These are phyloP conservation scores for Chorisops tibialis DNA, from an alignment of 2,888 invertebrate species.

Conservation along the genomic window DNA sequence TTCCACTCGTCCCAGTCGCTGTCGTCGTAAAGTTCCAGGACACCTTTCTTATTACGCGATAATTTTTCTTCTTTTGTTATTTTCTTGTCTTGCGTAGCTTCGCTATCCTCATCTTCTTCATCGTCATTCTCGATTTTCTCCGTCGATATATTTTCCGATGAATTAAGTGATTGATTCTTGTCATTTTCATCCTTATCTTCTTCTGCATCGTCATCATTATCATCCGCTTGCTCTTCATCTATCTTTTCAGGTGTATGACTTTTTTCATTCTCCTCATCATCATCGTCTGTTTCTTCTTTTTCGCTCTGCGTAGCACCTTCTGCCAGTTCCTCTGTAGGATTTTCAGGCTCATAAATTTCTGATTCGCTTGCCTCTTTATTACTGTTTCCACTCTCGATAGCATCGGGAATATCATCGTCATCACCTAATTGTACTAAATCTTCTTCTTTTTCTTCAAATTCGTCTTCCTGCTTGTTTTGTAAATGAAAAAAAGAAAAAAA, in stretches of 20 bases:
- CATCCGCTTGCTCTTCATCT: constrained; percentile 29
- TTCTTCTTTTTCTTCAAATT: constrained; percentile 47
- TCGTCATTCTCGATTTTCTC: constrained; percentile 30
- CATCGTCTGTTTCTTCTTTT: constrained; percentile 18
- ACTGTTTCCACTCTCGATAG: constrained; percentile 39
- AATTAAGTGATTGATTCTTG: background rate
- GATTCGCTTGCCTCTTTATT: constrained; percentile 25
- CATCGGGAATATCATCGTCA: constrained; percentile 49
- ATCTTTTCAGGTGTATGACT: constrained; percentile 29
- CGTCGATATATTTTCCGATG: too few species aligned
- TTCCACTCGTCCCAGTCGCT: constrained; percentile 53
- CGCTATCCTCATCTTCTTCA: constrained; percentile 35
- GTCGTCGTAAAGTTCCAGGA: constrained; percentile 57
- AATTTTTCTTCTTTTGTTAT: constrained; percentile 35
- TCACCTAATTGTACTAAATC: constrained; percentile 52
- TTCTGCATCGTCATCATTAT: constrained; percentile 33
- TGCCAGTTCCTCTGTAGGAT: constrained; percentile 15
- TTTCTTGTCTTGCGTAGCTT: constrained; percentile 37
- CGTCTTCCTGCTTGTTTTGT: constrained; percentile 55
- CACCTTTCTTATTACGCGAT: constrained; percentile 48
- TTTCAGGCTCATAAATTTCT: constrained; percentile 23
- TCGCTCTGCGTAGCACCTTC: constrained; percentile 25
- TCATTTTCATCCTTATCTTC: constrained; percentile 36
- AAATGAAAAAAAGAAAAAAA: constrained; percentile 51
- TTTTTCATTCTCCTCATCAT: constrained; percentile 17